Conservation (phyloP, 1,140 invertebrate species). For the Cryptotermes secundus region DNA sequence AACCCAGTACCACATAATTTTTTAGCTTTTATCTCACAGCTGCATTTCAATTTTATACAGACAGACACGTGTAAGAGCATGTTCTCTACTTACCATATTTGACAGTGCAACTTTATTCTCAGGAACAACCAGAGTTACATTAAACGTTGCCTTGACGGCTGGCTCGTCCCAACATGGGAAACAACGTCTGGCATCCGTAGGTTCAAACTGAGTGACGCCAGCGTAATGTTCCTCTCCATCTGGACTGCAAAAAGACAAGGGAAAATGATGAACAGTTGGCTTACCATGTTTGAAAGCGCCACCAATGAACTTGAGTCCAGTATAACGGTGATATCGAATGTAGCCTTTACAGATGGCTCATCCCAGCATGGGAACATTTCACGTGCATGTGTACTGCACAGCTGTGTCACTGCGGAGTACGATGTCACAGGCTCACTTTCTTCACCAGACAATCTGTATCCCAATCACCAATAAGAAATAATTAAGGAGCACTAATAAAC, state of each 20-base stretch:
- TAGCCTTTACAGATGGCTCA: conserved; percentile 62
- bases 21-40: no score
- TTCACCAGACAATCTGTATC: neutral
- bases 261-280: conserved; percentile 32
- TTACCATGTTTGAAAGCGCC: conserved; percentile 50
- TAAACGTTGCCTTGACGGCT: conserved; percentile 91
- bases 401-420: conserved; percentile 56
- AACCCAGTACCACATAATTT: no score
- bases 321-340: conserved; percentile 52
- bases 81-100: conserved; percentile 73
- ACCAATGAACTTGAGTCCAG: conserved; percentile 42
- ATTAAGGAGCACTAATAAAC: neutral
- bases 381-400: conserved; percentile 55
- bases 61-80: no score
- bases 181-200: conserved; percentile 88
- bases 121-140: conserved; percentile 81
- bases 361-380: conserved; percentile 66
- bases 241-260: conserved; percentile 45
- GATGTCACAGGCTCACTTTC: conserved; percentile 41
- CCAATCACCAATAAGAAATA: conserved; percentile 8
- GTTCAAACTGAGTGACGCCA: conserved; percentile 91
- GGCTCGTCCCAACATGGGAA: conserved; percentile 99
- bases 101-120: conserved; percentile 79
- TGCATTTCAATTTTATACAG: no score
- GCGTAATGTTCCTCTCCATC: conserved; percentile 77